A percentile compares a stretch with the other conserved stretches of the same genome.
These are phyloP conservation scores for Mastomys natalensis DNA, from an alignment of 2,113 vertebrate genomes.

Conservation along the genomic window DNA sequence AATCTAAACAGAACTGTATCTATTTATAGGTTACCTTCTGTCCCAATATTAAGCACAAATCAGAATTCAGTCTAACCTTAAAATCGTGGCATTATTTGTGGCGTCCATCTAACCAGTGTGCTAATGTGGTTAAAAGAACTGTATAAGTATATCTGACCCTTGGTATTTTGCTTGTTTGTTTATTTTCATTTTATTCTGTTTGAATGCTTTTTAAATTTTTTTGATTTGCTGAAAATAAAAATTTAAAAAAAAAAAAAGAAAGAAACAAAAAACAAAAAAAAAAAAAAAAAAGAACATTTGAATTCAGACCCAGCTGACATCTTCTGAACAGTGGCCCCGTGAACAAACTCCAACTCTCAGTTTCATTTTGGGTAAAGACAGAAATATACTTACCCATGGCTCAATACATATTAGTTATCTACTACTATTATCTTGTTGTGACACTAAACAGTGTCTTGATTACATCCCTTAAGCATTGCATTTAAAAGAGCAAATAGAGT, in stretches of 20 bases:
- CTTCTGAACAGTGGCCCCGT: not conserved
- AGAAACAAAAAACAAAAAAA: too few species aligned
- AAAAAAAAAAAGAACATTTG: too few species aligned
- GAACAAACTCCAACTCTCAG: not conserved
- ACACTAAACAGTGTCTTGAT: constrained; percentile 16
- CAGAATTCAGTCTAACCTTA: constrained; percentile 31
- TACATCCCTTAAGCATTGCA: not conserved
- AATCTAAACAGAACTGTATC: constrained; percentile 31
- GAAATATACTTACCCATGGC: not conserved
- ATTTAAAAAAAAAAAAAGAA: too few species aligned
- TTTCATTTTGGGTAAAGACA: constrained; percentile 26
- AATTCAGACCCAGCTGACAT: not conserved
- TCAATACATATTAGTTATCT: not conserved
- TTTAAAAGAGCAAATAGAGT: constrained; percentile 45
- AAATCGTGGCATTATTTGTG: not conserved
- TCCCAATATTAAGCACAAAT: constrained; percentile 2
- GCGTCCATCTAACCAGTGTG: not conserved
- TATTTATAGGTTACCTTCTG: constrained; percentile 31
- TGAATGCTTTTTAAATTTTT: too few species aligned
- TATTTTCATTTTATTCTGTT: too few species aligned
- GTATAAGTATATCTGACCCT: too few species aligned
- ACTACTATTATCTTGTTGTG: constrained; percentile 10
- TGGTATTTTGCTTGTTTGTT: too few species aligned
- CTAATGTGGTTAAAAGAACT: not conserved
- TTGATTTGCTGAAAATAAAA: too few species aligned